Conservation (phyloP, 2,113 vertebrate species). For the Prolemur simus region DNA sequence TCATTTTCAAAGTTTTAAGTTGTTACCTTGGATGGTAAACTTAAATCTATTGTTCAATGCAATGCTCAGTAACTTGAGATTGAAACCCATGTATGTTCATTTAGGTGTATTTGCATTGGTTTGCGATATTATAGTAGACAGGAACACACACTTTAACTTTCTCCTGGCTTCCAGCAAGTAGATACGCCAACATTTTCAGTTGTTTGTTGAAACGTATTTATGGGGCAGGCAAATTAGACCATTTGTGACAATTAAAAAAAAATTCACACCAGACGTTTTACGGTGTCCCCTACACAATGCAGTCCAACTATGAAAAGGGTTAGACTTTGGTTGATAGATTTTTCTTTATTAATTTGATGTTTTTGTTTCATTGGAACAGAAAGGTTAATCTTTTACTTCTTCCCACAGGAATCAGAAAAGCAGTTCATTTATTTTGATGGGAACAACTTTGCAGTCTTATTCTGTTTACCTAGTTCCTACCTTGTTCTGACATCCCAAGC, state of each 20-base stretch:
- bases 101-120: background rate
- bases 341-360: background rate
- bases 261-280: background rate
- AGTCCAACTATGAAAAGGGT: background rate
- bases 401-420: background rate
- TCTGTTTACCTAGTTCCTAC: conserved; percentile 23
- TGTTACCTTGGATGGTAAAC: background rate
- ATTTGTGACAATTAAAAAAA: background rate
- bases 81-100: background rate
- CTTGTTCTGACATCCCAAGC: background rate
- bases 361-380: conserved; percentile 16
- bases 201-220: background rate
- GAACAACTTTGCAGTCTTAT: background rate
- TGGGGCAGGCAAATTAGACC: background rate
- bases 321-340: background rate
- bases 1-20: background rate
- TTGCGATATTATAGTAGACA: background rate
- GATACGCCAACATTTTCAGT: background rate
- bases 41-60: background rate
- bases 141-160: background rate
- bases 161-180: background rate
- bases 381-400: background rate
- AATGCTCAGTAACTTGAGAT: background rate
- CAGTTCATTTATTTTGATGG: conserved; percentile 38
- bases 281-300: background rate